Conservation (phyloP, 1,140 invertebrate genomes). For the Bombus vancouverensis region DNA sequence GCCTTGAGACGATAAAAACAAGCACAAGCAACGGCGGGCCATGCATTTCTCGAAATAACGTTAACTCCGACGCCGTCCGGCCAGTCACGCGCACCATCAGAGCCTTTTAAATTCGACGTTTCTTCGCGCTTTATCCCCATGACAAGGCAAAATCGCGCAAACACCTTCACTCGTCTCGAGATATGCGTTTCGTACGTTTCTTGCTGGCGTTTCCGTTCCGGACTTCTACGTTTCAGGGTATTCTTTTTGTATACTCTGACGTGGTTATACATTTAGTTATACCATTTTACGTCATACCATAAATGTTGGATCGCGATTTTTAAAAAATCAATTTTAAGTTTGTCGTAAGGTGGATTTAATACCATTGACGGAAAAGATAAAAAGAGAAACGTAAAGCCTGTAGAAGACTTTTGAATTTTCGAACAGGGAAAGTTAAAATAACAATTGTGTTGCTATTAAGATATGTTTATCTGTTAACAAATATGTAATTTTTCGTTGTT, state of each 20-base stretch:
- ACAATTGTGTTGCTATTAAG: too few relatives aligned
- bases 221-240: background rate
- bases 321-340: background rate
- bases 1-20: conserved; percentile 38
- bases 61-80: conserved; percentile 53
- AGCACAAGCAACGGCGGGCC: background rate
- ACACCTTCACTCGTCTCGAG: background rate
- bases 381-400: too few relatives aligned
- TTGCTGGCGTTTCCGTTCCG: too few relatives aligned
- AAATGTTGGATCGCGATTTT: background rate
- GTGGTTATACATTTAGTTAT: background rate
- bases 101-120: conserved; percentile 53
- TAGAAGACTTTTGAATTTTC: too few relatives aligned
- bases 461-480: too few relatives aligned
- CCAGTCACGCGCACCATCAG: conserved; percentile 42
- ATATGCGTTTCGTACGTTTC: background rate
- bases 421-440: too few relatives aligned
- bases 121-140: background rate
- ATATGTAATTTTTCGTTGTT: too few relatives aligned
- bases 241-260: background rate
- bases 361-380: too few relatives aligned
- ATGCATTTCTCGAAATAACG: conserved; percentile 52
- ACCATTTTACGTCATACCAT: background rate
- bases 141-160: conserved; percentile 5
- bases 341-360: background rate